phyloP scores from a whole-genome alignment of 2,113 vertebrate species.

The Suricata suricatta region DNA sequence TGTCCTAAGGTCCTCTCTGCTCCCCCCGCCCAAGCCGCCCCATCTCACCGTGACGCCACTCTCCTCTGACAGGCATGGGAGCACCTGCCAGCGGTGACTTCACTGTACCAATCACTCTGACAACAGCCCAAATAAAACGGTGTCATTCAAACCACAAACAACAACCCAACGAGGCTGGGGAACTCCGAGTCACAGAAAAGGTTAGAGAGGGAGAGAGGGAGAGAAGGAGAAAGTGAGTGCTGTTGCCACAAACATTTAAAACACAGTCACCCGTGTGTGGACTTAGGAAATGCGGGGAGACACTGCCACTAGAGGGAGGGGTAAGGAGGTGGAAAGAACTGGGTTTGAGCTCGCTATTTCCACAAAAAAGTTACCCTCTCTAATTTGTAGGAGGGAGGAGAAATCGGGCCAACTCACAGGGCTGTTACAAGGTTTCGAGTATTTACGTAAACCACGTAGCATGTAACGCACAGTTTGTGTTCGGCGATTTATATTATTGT shows the following conservation, averaged over 20 bases:
- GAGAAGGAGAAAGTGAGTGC: neutral
- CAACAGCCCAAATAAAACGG: constrained; percentile 75
- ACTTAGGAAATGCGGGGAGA: neutral
- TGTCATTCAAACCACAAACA: constrained; percentile 62
- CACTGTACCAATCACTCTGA: constrained; percentile 60
- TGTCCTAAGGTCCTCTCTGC: constrained; percentile 34
- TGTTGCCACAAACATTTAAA: neutral
- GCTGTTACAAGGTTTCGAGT: neutral
- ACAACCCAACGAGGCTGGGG: neutral
- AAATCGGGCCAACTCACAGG: neutral
- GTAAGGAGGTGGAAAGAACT: neutral
- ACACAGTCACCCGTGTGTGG: neutral
- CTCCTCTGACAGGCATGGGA: constrained; percentile 46
- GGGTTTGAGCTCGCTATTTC: neutral
- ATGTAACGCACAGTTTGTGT: neutral
- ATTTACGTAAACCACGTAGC: neutral
- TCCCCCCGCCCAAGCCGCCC: neutral
- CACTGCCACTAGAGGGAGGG: neutral
- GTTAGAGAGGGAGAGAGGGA: neutral
- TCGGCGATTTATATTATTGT: neutral
- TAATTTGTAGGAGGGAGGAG: neutral
- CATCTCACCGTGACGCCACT: constrained; percentile 46
- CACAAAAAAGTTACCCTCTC: neutral
- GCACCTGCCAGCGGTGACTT: constrained; percentile 68
- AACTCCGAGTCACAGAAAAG: neutral